Evolutionary conservation across 1,140 invertebrate species (phyloP).

Genomic region (Helicorthomorpha holstii): DNA sequence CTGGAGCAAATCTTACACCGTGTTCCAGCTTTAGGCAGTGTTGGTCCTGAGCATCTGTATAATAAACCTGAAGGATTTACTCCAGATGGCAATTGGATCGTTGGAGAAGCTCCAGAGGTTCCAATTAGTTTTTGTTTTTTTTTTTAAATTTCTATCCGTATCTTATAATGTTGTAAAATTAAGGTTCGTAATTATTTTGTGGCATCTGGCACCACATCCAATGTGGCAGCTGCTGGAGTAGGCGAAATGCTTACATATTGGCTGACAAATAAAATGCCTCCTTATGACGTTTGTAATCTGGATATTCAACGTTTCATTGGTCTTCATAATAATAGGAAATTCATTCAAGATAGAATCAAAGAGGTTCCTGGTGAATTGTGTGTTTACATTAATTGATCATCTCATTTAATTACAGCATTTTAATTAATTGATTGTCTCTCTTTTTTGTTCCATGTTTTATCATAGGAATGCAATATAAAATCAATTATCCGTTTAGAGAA

Average conservation of each 20-base stretch:
- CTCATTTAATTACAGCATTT: background rate
- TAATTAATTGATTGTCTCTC: background rate
- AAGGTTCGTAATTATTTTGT: conserved; percentile 87
- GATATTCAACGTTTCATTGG: conserved; percentile 86
- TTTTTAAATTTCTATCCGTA: conserved; percentile 7
- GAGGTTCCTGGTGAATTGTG: conserved; percentile 66
- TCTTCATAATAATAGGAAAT: conserved; percentile 89
- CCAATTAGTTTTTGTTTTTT: background rate
- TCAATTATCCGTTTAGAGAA: conserved; percentile 58
- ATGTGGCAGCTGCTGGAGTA: conserved; percentile 84
- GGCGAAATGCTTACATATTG: conserved; percentile 75
- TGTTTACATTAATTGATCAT: conserved; percentile 2
- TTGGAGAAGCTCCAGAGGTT: conserved; percentile 83
- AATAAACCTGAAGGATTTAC: conserved; percentile 89
- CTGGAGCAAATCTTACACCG: conserved; percentile 68
- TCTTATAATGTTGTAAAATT: conserved; percentile 10
- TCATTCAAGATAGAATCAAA: conserved; percentile 75
- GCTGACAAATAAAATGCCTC: conserved; percentile 63
- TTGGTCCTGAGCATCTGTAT: conserved; percentile 54
- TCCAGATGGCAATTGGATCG: conserved; percentile 42
- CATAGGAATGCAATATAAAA: conserved; percentile 53
- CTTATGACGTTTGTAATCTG: conserved; percentile 73
- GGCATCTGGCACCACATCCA: conserved; percentile 84
- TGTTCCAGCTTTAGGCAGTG: conserved; percentile 52
- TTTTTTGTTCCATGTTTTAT: conserved; percentile 10